These are phyloP conservation scores for Bombylius major DNA, from an alignment of 2,888 invertebrate genomes.

Conservation along the genomic window DNA sequence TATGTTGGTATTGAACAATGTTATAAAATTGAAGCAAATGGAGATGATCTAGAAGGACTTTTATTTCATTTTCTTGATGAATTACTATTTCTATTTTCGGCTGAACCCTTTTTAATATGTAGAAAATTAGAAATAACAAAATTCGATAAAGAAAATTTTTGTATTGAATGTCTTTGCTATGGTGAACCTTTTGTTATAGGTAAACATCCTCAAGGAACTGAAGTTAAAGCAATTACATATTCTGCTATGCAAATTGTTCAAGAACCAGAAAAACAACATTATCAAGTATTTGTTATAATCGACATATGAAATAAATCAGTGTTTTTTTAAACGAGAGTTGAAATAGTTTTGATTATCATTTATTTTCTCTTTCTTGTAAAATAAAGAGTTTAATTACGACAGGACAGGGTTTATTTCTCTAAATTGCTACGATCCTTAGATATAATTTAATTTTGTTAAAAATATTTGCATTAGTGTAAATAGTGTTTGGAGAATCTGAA, in stretches of 20 bases:
- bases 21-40: slow-evolving; percentile 74
- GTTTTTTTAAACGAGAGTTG: not conserved
- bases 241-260: slow-evolving; percentile 93
- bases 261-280: slow-evolving; percentile 52
- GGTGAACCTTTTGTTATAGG: slow-evolving; percentile 90
- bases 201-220: slow-evolving; percentile 94
- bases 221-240: slow-evolving; percentile 99
- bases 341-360: no score
- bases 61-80: slow-evolving; percentile 92
- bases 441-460: no score
- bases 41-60: slow-evolving; percentile 76
- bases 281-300: slow-evolving; percentile 93
- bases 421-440: no score
- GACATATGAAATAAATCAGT: slow-evolving; percentile 56
- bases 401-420: no score
- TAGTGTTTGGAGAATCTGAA: no score
- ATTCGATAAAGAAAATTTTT: slow-evolving; percentile 71
- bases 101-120: slow-evolving; percentile 79
- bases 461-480: no score
- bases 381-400: no score
- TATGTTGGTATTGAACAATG: slow-evolving; percentile 68
- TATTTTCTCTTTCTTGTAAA: no score
- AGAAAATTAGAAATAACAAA: slow-evolving; percentile 77
- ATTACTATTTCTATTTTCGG: slow-evolving; percentile 80
- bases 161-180: slow-evolving; percentile 65